These are phyloP conservation scores for Oscheius sp. DNA, from an alignment of 2,888 invertebrate genomes.

Conservation along the genomic window DNA sequence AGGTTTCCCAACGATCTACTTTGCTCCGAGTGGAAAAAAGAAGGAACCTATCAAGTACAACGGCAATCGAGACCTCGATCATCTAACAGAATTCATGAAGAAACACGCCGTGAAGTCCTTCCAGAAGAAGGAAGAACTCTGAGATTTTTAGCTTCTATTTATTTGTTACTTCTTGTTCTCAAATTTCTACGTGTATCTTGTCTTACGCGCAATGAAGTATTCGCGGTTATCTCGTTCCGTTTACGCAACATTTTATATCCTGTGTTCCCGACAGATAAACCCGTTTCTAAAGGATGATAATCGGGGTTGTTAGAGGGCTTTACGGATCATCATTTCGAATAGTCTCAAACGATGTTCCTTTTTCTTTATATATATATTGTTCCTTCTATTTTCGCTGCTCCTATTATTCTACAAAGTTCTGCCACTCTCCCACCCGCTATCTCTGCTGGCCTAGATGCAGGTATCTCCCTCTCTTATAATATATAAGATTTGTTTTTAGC, in stretches of 20 bases:
- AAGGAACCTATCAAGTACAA: slow-evolving; percentile 61
- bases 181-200: neutral
- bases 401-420: neutral
- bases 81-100: slow-evolving; percentile 65
- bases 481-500: neutral
- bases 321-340: too few species aligned
- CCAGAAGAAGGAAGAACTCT: slow-evolving; percentile 67
- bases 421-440: neutral
- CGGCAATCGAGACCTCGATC: slow-evolving; percentile 67
- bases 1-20: slow-evolving; percentile 75
- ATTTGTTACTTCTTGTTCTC: neutral
- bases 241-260: neutral
- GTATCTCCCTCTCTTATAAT: neutral
- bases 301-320: too few species aligned
- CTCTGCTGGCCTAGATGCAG: neutral
- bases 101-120: slow-evolving; percentile 67
- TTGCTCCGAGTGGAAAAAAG: slow-evolving; percentile 71
- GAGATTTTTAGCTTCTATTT: slow-evolving; percentile 11
- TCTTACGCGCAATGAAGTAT: neutral
- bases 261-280: too few species aligned
- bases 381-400: slow-evolving; percentile 2
- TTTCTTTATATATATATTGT: neutral
- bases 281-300: too few species aligned
- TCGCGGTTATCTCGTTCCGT: too few species aligned
- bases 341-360: too few species aligned